Conservation (phyloP, 2,888 invertebrate genomes). For the Alcis repandata region DNA sequence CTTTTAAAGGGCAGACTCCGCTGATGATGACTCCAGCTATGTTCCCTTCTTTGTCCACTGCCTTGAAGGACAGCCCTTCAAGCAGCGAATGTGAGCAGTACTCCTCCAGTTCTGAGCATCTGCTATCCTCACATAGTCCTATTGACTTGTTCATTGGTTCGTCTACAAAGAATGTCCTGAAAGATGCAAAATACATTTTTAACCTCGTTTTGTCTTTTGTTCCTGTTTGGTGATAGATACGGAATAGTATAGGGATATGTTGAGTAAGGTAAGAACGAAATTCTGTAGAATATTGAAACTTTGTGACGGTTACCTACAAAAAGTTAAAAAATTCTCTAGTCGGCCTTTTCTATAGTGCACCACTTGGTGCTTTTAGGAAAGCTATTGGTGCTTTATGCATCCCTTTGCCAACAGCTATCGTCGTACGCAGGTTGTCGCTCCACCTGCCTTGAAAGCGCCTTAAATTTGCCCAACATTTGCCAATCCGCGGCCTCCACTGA, state of each 20-base stretch:
- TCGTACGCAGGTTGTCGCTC: too few relatives aligned
- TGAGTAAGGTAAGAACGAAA: not conserved
- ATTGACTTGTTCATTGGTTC: conserved; percentile 88
- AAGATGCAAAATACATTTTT: conserved; percentile 44
- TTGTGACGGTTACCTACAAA: too few relatives aligned
- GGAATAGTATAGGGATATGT: not conserved
- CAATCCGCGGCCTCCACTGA: too few relatives aligned
- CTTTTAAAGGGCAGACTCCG: conserved; percentile 71
- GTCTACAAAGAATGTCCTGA: conserved; percentile 86
- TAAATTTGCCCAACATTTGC: too few relatives aligned
- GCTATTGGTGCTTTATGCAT: too few relatives aligned
- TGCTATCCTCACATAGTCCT: conserved; percentile 73
- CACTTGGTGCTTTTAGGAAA: too few relatives aligned
- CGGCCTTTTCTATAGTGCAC: too few relatives aligned
- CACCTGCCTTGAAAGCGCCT: too few relatives aligned
- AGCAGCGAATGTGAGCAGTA: conserved; percentile 86
- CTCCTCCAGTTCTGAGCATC: conserved; percentile 87
- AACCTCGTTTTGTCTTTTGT: not conserved
- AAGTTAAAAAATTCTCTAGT: too few relatives aligned
- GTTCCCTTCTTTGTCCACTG: conserved; percentile 85
- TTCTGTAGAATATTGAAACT: too few relatives aligned
- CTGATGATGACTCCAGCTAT: conserved; percentile 87
- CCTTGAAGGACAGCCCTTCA: conserved; percentile 88
- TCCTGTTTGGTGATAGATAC: not conserved
- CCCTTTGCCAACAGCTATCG: too few relatives aligned